Base-by-base conservation (phyloP, 2,888 invertebrate genomes). In the Drosophila barbarae region DNA sequence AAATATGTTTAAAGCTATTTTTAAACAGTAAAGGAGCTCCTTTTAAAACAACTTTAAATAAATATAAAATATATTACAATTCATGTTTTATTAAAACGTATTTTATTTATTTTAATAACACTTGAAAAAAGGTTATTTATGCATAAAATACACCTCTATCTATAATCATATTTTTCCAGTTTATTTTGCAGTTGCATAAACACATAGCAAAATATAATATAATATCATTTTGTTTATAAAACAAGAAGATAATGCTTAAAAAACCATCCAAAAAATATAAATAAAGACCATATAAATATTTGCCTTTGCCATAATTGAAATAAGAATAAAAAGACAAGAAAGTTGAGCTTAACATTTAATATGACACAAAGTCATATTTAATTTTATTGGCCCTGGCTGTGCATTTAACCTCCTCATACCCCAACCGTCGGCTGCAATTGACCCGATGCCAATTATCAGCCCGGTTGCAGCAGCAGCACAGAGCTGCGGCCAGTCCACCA, bases 381-480 rank as follows among this genome's bases (percentile, higher is more conserved):
- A 77, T 75, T 73, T 80, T 60, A 77, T 77, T 80, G 75, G 66
- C 23, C 35, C 34, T 42, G 60, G 35, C 61, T 38, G 55, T 68
- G 65, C 65, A 52, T 41, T 35, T n/a, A 12, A 7, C 30, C 26
- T 35, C 12, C 38, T 6, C 32, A 35, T 41, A 32, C 34, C 13
- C 35, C n/a, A 7, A 3, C 42, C 39, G 49, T 35, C 51, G 57
- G 49, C 72, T 65, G 65, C 71, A 69, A 67, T 67, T 80, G 73
- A 80, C 74, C 81, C 69, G 77, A 57, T 65, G 73, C 82, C 79
- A 79, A 79, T 79, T 79, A 79, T 79, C 79, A 67, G 69, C 44
- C 60, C 51, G 47, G 71, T 38, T 59, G 67, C 66, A 61, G 58
- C 42, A 28, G 53, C 69, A 71, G 68, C 73, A 68, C 70, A 41